Evolutionary conservation across 2,113 vertebrate genomes (phyloP).

Genomic region (Jaculus jaculus): DNA sequence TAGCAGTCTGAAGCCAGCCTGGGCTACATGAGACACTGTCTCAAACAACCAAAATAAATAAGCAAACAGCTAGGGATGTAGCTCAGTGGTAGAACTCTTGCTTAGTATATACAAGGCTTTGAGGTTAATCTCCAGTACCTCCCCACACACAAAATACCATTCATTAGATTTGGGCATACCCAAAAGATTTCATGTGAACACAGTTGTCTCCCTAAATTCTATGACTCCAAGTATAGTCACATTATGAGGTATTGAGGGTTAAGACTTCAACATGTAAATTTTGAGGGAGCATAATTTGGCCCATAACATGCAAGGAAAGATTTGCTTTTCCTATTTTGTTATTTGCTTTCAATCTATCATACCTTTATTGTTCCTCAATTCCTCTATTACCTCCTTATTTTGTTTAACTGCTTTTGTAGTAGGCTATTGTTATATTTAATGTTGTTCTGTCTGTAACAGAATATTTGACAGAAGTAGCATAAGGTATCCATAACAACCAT

Average conservation of each 20-base stretch:
- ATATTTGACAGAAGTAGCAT: background rate
- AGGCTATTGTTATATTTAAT: background rate
- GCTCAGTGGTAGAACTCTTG: too few species aligned
- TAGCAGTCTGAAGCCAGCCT: background rate
- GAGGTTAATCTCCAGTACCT: too few species aligned
- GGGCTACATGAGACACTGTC: background rate
- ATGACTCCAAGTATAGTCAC: background rate
- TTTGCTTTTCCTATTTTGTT: background rate
- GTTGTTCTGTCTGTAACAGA: background rate
- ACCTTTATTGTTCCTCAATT: background rate
- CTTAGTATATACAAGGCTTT: too few species aligned
- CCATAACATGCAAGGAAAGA: background rate
- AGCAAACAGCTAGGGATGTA: background rate
- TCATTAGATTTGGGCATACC: background rate
- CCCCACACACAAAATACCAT: background rate
- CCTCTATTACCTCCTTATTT: slow-evolving; percentile 18
- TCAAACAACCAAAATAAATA: background rate
- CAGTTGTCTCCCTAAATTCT: slow-evolving; percentile 4
- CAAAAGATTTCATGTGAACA: background rate
- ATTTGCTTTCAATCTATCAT: background rate
- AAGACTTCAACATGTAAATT: background rate
- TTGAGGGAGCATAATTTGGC: background rate
- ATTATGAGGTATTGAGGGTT: background rate
- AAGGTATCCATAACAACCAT: background rate
- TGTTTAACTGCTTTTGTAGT: slow-evolving; percentile 1